Conservation (phyloP, 2,888 invertebrate species). For the Tetragnatha montana region DNA sequence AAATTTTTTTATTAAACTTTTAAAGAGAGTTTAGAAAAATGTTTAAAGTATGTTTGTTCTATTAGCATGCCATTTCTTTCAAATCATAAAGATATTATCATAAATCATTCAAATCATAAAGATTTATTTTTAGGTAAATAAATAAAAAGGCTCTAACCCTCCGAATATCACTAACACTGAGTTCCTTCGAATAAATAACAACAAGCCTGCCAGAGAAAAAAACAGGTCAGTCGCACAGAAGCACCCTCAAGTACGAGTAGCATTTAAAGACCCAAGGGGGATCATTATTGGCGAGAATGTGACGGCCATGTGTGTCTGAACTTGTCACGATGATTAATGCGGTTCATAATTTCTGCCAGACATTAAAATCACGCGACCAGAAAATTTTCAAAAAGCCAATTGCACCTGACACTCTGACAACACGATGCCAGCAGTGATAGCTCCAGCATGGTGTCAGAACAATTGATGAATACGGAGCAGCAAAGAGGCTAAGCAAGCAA, state of each 20-base stretch:
- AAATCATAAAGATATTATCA: too few species aligned
- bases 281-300: slow-evolving; percentile 10
- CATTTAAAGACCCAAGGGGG: background rate
- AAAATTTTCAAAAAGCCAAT: slow-evolving; percentile 62
- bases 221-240: background rate
- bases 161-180: background rate
- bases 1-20: too few species aligned
- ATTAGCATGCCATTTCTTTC: too few species aligned
- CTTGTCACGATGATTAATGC: slow-evolving; percentile 65
- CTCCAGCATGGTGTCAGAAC: slow-evolving; percentile 14
- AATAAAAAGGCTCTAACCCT: background rate
- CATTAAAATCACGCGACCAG: slow-evolving; percentile 53
- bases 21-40: too few species aligned
- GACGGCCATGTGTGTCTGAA: slow-evolving; percentile 40
- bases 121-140: too few species aligned
- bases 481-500: background rate
- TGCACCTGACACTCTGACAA: slow-evolving; percentile 65
- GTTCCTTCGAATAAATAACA: background rate
- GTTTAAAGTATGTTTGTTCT: too few species aligned
- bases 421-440: slow-evolving; percentile 26
- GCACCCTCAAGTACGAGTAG: background rate
- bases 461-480: background rate
- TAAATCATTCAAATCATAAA: too few species aligned
- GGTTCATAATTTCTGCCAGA: slow-evolving; percentile 44
- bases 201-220: background rate